Base-by-base conservation (phyloP, 2,888 invertebrate species). In the Harpagoxenus sublaevis region DNA sequence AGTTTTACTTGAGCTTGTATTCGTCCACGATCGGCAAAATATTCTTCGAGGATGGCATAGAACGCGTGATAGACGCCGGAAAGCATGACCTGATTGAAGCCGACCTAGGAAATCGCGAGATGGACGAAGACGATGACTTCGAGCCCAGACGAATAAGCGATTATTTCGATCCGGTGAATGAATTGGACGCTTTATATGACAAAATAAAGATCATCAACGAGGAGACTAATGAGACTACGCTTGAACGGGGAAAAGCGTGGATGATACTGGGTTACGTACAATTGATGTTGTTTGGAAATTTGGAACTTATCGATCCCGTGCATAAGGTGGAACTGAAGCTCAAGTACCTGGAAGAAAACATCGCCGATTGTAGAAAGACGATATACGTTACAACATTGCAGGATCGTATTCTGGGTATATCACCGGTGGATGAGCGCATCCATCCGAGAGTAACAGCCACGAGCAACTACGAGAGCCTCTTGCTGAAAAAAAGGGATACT, bases 251-350 rank as follows among this genome's bases (percentile, higher is more conserved):
- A 3, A 89, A 88, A 81, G 89, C 91, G 4, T 95, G 94, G 95
- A 83, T 93, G 31, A 83, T 92, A 1, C 83, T 95, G 0, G 95
- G 94, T 12, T 93, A 94, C 42, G 85, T 95, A 28, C 93, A 94
- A 73, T 85, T 93, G 3, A 91, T 92, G 84, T 75, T 94, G 0
- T 94, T 94, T 85, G 85, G 91, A 0, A 94, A 93, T 73, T 83
- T 94, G 3, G 94, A 93, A 2, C 87, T 92, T 0, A 97, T 99
- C 6, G 99, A 99, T 95, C 98, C 98, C 0, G 97, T 98, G 0
- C 97, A 97, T 84, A 98, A 98, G 94, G 96, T 97, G 88, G 96
- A 96, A 0, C 94, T 98, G 0, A 98, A 98, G 95, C 96, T 97
- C 12, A 94, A 96, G 65, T 97, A 98, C 89, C 95, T 97, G 18